These are phyloP conservation scores for Apotomis capreana DNA, from an alignment of 2,888 invertebrate genomes.

Conservation along the genomic window DNA sequence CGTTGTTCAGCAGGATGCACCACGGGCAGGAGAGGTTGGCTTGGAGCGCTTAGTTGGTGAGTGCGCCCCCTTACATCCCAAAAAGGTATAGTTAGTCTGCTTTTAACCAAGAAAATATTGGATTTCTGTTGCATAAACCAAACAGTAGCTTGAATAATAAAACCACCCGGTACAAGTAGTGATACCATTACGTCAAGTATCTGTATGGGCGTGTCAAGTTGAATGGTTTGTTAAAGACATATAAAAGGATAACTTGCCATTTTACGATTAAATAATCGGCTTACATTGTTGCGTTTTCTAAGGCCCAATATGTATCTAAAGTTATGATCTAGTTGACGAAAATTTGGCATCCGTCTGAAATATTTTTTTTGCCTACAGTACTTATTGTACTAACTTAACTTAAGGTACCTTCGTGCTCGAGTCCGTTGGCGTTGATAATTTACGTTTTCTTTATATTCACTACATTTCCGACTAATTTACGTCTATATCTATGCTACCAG, in stretches of 20 bases:
- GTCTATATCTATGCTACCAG: too few species aligned
- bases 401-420: too few species aligned
- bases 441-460: too few species aligned
- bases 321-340: neutral
- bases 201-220: constrained; percentile 43
- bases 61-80: too few species aligned
- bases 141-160: constrained; percentile 4
- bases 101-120: neutral
- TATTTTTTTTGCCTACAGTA: too few species aligned
- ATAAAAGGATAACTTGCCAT: constrained; percentile 37
- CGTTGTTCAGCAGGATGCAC: too few species aligned
- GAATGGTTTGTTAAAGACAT: constrained; percentile 46
- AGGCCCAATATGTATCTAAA: constrained; percentile 1
- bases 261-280: constrained; percentile 33
- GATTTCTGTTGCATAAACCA: neutral
- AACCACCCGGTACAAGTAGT: neutral
- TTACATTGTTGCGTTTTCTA: constrained; percentile 17
- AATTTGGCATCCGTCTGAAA: too few species aligned
- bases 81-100: constrained; percentile 5
- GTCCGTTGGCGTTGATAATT: too few species aligned
- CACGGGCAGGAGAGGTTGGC: too few species aligned
- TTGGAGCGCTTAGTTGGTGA: too few species aligned
- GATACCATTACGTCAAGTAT: constrained; percentile 15
- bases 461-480: too few species aligned
- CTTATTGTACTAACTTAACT: too few species aligned